Evolutionary conservation across 2,113 vertebrate genomes (phyloP), one percentile per base, ranked within the genome.

Genomic region (Herpailurus yagouaroundi): DNA sequence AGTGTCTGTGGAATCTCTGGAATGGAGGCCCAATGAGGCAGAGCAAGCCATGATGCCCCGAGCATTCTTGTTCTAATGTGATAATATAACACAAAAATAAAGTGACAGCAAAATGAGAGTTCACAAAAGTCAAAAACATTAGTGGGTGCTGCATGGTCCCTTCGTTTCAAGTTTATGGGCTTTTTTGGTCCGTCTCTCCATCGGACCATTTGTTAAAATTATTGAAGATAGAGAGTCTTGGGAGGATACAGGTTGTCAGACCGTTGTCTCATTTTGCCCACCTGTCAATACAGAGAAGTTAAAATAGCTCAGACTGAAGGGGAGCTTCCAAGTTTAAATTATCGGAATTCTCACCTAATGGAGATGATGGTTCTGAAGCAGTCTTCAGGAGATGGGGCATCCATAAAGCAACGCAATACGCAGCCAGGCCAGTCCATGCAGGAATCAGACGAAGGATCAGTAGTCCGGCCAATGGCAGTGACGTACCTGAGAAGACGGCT

Each of bases 361-460:
- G 31, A 74, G 16, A 66, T 27, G 41, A 27, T 5, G 5, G 1
- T 1, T 52, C 19, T 55, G 2, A 5, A 0, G 4, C 15, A 4
- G 5, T 38, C 66, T 60, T 48, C 21, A 79, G 21, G 18, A 29
- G 33, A 27, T 0, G 25, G 3, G 9, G 1, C 21, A 48, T 36
- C 16, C 55, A 0, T 14, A 27, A n/a, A 33, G 23, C 63, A 80
- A 16, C 60, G 25, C n/a, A 48, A 48, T 25, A 68, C 41, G 50
- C 9, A 55, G 36, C 3, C 60, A 38, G 7, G 36, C 4, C 60
- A 38, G 10, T 27, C 33, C 19, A 15, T 4, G 3, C 2, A 50
- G 57, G 48, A 68, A 31, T 45, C 25, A n/a, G 50, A 45, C 7
- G 45, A 52, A 74, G 18, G 13, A 4, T 31, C 38, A 57, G n/a